These are phyloP conservation scores for Pyrgus malvae DNA, from an alignment of 2,888 invertebrate genomes.

Conservation along the genomic window DNA sequence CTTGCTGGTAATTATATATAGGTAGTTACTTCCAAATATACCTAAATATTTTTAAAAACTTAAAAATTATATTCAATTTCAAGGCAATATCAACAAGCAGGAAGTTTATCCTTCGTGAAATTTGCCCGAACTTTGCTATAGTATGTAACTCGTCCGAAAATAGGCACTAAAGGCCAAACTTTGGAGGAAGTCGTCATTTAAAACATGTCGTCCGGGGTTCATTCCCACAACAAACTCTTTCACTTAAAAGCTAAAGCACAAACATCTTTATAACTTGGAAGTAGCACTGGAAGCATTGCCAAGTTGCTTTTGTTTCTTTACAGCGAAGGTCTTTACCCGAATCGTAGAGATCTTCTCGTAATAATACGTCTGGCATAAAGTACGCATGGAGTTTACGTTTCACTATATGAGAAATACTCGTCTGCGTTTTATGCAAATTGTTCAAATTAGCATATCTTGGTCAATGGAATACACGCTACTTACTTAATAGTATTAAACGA, in stretches of 20 bases:
- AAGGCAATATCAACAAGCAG: neutral
- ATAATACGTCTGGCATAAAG: neutral
- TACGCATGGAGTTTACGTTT: neutral
- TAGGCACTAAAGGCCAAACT: conserved; percentile 3
- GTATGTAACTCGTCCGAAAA: conserved; percentile 1
- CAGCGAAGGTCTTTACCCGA: conserved; percentile 5
- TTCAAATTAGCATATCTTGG: conserved; percentile 5
- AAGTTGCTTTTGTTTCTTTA: conserved; percentile 15
- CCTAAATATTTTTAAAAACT: too few relatives aligned
- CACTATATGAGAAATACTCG: neutral
- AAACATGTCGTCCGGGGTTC: conserved; percentile 5
- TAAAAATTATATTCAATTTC: too few relatives aligned
- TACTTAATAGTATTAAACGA: neutral
- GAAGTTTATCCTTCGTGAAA: neutral
- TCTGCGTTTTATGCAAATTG: neutral
- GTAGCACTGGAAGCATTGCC: neutral
- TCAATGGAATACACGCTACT: neutral
- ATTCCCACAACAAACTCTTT: conserved; percentile 20
- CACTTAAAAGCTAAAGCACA: conserved; percentile 15
- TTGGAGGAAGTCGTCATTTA: neutral
- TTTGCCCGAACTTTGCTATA: neutral
- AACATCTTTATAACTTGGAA: conserved; percentile 8
- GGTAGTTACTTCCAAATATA: too few relatives aligned
- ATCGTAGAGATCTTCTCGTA: conserved; percentile 7
- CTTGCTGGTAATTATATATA: too few relatives aligned